phyloP scores from a whole-genome alignment of 2,797 vertebrate species.

The Sebastes trivittatus region DNA sequence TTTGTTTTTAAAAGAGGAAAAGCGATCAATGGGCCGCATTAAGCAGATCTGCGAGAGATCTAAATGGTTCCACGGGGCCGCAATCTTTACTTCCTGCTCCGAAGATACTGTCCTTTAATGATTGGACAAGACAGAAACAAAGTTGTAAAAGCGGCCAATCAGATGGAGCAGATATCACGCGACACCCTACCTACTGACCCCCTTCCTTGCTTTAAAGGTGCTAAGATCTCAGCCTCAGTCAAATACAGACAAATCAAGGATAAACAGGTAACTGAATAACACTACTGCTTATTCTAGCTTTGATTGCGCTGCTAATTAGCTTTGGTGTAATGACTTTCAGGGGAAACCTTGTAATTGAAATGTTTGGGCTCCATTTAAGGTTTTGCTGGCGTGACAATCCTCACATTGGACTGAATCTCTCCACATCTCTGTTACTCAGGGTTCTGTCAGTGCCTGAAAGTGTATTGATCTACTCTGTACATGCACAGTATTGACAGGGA shows the following conservation, averaged over 20 bases:
- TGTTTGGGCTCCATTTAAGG: constrained; percentile 11
- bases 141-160: constrained; percentile 69
- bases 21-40: constrained; percentile 80
- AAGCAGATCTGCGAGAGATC: constrained; percentile 85
- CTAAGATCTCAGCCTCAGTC: constrained; percentile 39
- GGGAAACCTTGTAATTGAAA: constrained; percentile 42
- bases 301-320: constrained; percentile 60
- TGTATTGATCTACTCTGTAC: constrained; percentile 50
- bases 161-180: constrained; percentile 57
- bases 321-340: constrained; percentile 49
- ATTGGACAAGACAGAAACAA: constrained; percentile 69
- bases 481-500: constrained; percentile 46
- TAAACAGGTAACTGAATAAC: constrained; percentile 35
- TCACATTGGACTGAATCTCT: constrained; percentile 25
- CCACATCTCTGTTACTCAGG: constrained; percentile 16
- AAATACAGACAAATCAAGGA: constrained; percentile 37
- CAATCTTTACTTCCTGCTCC: constrained; percentile 82
- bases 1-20: constrained; percentile 82
- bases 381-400: constrained; percentile 14
- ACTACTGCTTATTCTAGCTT: constrained; percentile 2
- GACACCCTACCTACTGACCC: constrained; percentile 60
- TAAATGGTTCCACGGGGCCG: constrained; percentile 78
- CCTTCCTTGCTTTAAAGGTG: constrained; percentile 19
- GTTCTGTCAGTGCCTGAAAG: constrained; percentile 19
- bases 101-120: constrained; percentile 80